A percentile compares a stretch with the other conserved stretches of the same genome.
Evolutionary conservation across 37 sponge, comb jelly and placozoan genomes (phyloP).

Genomic region (Beroe ovata): DNA sequence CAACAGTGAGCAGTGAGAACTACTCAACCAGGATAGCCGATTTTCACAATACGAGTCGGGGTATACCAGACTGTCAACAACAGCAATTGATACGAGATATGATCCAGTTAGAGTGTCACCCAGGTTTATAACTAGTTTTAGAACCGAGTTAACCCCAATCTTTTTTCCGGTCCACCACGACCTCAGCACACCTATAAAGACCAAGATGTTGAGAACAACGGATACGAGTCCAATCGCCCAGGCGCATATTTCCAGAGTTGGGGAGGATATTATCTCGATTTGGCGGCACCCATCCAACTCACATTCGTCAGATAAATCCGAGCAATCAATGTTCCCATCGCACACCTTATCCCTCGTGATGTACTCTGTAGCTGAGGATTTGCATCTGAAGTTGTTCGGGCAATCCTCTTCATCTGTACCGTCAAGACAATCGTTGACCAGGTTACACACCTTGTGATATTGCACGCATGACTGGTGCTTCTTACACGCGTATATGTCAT

Average conservation of each 20-base stretch:
- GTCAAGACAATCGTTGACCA: slow-evolving; percentile 11
- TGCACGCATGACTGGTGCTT: too few relatives aligned
- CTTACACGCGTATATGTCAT: too few relatives aligned
- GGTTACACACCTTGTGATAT: neutral
- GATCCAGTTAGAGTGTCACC: neutral
- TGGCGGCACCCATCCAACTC: neutral
- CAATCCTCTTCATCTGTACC: neutral
- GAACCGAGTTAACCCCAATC: neutral
- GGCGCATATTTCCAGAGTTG: neutral
- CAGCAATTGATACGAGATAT: neutral
- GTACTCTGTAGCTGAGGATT: neutral
- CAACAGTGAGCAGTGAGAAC: neutral
- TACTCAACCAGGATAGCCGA: neutral
- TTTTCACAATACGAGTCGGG: neutral
- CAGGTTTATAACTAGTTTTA: neutral
- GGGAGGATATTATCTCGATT: neutral
- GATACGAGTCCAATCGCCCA: neutral
- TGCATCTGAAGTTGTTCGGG: neutral
- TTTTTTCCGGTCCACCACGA: neutral
- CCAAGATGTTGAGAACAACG: neutral
- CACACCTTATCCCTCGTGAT: neutral
- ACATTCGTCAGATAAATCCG: slow-evolving; percentile 5
- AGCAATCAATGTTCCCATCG: neutral
- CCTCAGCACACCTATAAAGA: neutral
- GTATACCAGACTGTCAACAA: neutral